Evolutionary conservation across 2,797 vertebrate species (phyloP).

Genomic region (Notamacropus eugenii): DNA sequence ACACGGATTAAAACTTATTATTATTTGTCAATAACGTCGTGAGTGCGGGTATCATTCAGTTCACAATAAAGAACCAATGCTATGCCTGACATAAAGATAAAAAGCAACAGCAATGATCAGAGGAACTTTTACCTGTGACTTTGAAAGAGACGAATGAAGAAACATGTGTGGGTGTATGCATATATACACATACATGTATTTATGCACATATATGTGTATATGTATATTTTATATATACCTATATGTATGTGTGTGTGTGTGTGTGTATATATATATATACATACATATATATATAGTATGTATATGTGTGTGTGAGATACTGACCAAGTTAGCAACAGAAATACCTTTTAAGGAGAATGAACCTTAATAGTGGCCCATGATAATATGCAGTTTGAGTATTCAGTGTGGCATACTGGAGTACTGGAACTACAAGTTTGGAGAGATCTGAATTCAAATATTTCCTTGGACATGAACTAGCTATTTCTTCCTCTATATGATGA

Average conservation of each 20-base stretch:
- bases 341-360: no score
- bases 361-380: no score
- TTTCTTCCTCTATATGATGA: neutral
- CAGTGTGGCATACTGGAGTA: neutral
- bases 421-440: neutral
- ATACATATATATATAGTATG: no score
- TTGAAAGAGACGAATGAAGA: neutral
- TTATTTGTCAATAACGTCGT: neutral
- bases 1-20: neutral
- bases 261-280: no score
- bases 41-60: fast-evolving
- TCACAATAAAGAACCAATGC: no score
- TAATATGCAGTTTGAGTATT: neutral
- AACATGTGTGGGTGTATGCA: neutral
- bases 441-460: neutral
- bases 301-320: no score
- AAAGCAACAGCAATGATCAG: neutral
- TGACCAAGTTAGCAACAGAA: no score
- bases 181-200: no score
- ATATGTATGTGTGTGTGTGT: no score
- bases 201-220: no score
- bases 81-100: neutral
- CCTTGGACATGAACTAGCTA: neutral
- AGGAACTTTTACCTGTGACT: neutral
- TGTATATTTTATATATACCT: no score